Evolutionary conservation across 2,888 invertebrate genomes (phyloP).

Genomic region (Polyommatus iphigenia): DNA sequence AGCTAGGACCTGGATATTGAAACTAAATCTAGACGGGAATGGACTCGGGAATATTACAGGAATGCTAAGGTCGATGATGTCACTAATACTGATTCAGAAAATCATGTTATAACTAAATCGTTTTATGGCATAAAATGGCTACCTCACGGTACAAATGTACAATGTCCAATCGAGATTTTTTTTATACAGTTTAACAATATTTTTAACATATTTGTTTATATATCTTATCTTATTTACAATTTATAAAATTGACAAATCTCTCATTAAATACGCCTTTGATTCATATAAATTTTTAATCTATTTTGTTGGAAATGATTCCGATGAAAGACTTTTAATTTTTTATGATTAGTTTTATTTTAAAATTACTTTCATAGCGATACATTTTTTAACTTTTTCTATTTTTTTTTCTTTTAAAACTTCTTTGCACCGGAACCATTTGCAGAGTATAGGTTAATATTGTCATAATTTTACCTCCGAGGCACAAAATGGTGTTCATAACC

Average conservation of each 20-base stretch:
- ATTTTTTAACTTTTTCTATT: constrained; percentile 24
- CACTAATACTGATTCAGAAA: constrained; percentile 57
- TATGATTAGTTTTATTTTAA: constrained; percentile 20
- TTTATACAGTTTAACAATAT: constrained; percentile 64
- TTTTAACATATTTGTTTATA: constrained; percentile 65
- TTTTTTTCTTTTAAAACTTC: constrained; percentile 33
- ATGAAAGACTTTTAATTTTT: neutral
- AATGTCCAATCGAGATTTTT: constrained; percentile 54
- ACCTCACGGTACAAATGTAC: constrained; percentile 74
- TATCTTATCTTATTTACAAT: constrained; percentile 76
- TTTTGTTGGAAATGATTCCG: constrained; percentile 29
- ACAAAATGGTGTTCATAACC: constrained; percentile 76
- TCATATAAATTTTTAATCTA: constrained; percentile 49
- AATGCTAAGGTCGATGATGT: constrained; percentile 49
- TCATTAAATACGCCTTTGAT: constrained; percentile 57
- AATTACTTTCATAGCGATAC: constrained; percentile 23
- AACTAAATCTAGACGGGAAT: constrained; percentile 49
- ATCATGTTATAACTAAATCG: constrained; percentile 46
- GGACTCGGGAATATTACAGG: constrained; percentile 49
- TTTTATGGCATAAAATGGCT: constrained; percentile 77
- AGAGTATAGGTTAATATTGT: constrained; percentile 61
- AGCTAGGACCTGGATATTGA: constrained; percentile 60
- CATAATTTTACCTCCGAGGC: constrained; percentile 64
- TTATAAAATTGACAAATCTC: constrained; percentile 73
- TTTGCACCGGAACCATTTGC: constrained; percentile 38